Evolutionary conservation across 2,888 invertebrate genomes (phyloP).

Genomic region (Dolichopus griseipennis): DNA sequence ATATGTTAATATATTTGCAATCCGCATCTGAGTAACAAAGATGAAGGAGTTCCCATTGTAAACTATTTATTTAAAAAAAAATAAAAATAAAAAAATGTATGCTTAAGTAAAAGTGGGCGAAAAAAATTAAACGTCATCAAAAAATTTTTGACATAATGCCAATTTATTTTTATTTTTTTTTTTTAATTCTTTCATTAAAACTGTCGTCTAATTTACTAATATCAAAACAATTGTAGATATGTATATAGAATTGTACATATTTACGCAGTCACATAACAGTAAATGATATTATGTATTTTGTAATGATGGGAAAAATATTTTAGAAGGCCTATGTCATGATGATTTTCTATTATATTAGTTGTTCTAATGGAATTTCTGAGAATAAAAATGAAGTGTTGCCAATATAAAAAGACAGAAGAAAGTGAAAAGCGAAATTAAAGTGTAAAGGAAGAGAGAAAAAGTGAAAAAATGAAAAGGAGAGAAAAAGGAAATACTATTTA

Average conservation of each 20-base stretch:
- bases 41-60: no score
- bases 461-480: no score
- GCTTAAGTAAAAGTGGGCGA: background rate
- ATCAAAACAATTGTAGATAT: background rate
- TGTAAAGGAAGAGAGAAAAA: background rate
- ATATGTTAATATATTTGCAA: no score
- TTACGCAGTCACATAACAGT: background rate
- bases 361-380: no score
- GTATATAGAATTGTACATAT: background rate
- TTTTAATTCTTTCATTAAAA: conserved; percentile 12
- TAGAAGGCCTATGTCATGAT: conserved; percentile 6
- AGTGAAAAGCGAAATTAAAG: no score
- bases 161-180: background rate
- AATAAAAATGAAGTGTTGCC: no score
- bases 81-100: background rate
- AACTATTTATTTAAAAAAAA: no score
- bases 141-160: background rate
- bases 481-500: no score
- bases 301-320: background rate
- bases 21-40: no score
- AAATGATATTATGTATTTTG: background rate
- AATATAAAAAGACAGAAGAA: no score
- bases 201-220: background rate
- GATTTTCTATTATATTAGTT: background rate
- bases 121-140: background rate